phyloP scores from a whole-genome alignment of 2,113 vertebrate species.

The Ancistrus triradiatus region DNA sequence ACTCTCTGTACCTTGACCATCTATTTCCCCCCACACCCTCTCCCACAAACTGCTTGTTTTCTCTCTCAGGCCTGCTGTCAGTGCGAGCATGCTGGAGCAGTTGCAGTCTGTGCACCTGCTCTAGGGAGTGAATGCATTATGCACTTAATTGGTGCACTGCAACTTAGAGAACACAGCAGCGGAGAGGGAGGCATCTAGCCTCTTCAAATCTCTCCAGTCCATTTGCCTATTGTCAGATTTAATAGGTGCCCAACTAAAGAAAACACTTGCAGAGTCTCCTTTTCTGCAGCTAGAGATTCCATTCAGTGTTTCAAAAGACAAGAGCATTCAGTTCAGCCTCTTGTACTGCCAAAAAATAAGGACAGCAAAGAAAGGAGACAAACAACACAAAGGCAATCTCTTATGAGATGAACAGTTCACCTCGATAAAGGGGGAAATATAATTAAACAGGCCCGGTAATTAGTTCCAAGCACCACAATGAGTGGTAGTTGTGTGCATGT shows the following conservation, averaged over 20 bases:
- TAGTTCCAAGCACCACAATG: slow-evolving; percentile 87
- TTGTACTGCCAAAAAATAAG: slow-evolving; percentile 76
- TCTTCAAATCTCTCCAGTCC: slow-evolving; percentile 99
- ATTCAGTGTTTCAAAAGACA: slow-evolving; percentile 97
- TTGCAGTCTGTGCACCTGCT: slow-evolving; percentile 98
- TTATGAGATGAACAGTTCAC: slow-evolving; percentile 95
- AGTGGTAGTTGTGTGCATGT: slow-evolving; percentile 65
- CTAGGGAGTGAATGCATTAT: slow-evolving; percentile 97
- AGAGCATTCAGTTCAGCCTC: slow-evolving; percentile 97
- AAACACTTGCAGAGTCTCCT: slow-evolving; percentile 99
- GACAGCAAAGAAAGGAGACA: slow-evolving; percentile 81
- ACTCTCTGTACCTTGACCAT: slow-evolving; percentile 22
- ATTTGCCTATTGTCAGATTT: slow-evolving; percentile 98
- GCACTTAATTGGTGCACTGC: slow-evolving; percentile 99
- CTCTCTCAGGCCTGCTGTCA: slow-evolving; percentile 72
- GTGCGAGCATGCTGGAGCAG: slow-evolving; percentile 90
- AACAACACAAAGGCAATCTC: slow-evolving; percentile 82
- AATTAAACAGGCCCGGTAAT: slow-evolving; percentile 98
- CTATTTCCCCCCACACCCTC: background rate
- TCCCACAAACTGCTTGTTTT: slow-evolving; percentile 73
- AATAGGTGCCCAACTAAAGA: slow-evolving; percentile 99
- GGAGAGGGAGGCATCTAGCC: slow-evolving; percentile 87
- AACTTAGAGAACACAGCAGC: slow-evolving; percentile 77
- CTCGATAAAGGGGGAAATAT: slow-evolving; percentile 87
- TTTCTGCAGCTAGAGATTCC: slow-evolving; percentile 97